Evolutionary conservation across 2,888 invertebrate species (phyloP), one percentile per base, ranked within the genome.

Genomic region (Chrysina gloriosa): DNA sequence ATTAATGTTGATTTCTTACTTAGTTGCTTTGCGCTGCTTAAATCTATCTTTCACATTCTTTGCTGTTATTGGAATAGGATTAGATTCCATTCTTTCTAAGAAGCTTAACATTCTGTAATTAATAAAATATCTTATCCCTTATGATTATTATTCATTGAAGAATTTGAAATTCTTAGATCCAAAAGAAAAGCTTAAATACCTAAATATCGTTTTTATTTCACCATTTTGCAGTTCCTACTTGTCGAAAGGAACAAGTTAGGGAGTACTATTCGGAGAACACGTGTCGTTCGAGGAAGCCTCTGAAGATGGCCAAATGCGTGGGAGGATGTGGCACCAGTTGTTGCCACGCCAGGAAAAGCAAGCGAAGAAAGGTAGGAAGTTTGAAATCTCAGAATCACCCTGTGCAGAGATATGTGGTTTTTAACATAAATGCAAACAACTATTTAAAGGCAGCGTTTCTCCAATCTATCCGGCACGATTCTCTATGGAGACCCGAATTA

Each of bases 191-290:
- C n/a, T n/a, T n/a, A n/a, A n/a, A n/a, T n/a, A n/a, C n/a, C n/a
- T n/a, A n/a, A n/a, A n/a, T n/a, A n/a, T n/a, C n/a, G n/a, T n/a
- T n/a, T n/a, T n/a, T n/a, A n/a, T n/a, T n/a, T n/a, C n/a, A n/a
- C n/a, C 34, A 11, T 11, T 66, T 79, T 85, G 77, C 80, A 89
- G 92, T 90, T 61, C 91, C 93, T 52, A 90, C 91, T 63, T 95
- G 95, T 82, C 89, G 92, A 76, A 93, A 96, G 85, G 94, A 96
- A 81, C 94, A 95, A 81, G 94, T 94, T 66, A 90, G 94, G 71
- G 96, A 96, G 83, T 93, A 92, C 82, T 92, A 95, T 80, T 92
- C 94, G 63, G 96, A 96, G 81, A 96, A 96, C 76, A 89, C 92
- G 70, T 98, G 98, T 83, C 90, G 95, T 74, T 95, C 95, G 70